Conservation (phyloP, 2,113 vertebrate species). For the Neoarius graeffei region DNA sequence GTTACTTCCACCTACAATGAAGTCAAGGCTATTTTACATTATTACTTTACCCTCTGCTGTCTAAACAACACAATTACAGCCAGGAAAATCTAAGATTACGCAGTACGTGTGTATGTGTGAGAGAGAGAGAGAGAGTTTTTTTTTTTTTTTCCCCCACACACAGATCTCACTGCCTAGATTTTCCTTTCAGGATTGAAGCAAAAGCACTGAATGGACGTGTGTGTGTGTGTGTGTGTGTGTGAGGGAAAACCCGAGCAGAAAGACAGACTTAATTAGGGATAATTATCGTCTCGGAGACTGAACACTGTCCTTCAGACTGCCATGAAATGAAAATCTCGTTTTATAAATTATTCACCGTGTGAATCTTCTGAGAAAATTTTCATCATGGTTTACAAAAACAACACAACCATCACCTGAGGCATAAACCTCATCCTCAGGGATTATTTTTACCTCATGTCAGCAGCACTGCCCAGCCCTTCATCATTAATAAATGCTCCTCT, state of each 20-base stretch:
- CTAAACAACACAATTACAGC: background rate
- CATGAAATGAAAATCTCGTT: background rate
- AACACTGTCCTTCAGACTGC: background rate
- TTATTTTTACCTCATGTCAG: background rate
- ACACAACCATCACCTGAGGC: background rate
- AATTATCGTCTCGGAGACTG: background rate
- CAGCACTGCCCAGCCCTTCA: no score
- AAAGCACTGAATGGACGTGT: background rate
- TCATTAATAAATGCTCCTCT: background rate
- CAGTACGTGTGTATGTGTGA: background rate
- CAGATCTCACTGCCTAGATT: slow-evolving; percentile 2
- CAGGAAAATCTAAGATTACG: background rate
- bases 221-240: slow-evolving; percentile 19
- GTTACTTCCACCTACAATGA: no score
- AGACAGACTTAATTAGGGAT: background rate
- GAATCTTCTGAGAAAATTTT: no score
- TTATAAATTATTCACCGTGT: background rate
- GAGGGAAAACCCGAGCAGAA: background rate
- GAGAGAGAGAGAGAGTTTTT: background rate
- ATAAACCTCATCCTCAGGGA: background rate
- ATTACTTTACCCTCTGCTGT: no score
- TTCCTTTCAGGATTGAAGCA: slow-evolving; percentile 1
- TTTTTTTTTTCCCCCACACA: slow-evolving; percentile 6
- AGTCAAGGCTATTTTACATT: no score
- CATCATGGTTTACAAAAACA: background rate